A percentile compares a stretch with the other conserved stretches of the same genome.
phyloP scores from a whole-genome alignment of 2,113 vertebrate genomes.

The Oryzias curvinotus region DNA sequence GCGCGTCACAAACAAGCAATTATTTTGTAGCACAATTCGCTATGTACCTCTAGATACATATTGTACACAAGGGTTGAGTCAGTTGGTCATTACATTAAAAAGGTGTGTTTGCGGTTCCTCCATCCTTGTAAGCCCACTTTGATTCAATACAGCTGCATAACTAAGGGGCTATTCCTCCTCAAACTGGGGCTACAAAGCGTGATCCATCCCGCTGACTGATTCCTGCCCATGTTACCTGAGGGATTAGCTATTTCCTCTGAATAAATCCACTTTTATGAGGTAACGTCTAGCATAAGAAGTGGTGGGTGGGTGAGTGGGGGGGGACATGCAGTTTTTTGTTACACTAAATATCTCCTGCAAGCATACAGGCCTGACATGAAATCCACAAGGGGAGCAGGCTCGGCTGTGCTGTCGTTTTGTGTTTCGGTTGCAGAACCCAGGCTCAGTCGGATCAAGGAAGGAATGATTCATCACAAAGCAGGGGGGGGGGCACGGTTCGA shows the following conservation, averaged over 20 bases:
- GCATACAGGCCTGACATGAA: conserved; percentile 41
- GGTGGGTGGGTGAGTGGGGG: neutral
- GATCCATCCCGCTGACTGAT: conserved; percentile 58
- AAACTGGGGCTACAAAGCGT: conserved; percentile 26
- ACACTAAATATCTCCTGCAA: conserved; percentile 42
- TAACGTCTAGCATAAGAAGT: conserved; percentile 69
- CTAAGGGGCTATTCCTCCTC: conserved; percentile 23
- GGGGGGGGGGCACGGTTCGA: conserved; percentile 26
- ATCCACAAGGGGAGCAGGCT: conserved; percentile 45
- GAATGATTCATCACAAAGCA: conserved; percentile 33
- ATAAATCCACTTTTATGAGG: conserved; percentile 70
- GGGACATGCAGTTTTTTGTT: conserved; percentile 34
- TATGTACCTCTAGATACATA: no score
- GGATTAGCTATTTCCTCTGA: conserved; percentile 68
- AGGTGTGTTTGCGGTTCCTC: conserved; percentile 44
- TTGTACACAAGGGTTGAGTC: no score
- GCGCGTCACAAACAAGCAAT: conserved; percentile 16
- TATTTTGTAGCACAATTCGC: no score
- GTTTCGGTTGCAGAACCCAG: conserved; percentile 5
- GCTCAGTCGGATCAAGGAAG: conserved; percentile 30
- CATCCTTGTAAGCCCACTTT: conserved; percentile 21
- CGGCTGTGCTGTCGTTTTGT: conserved; percentile 27
- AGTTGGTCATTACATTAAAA: conserved; percentile 9
- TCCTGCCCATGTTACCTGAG: conserved; percentile 68
- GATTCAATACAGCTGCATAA: conserved; percentile 13